Conservation (phyloP, 2,888 invertebrate species). For the Drosophila pseudotalamancana region DNA sequence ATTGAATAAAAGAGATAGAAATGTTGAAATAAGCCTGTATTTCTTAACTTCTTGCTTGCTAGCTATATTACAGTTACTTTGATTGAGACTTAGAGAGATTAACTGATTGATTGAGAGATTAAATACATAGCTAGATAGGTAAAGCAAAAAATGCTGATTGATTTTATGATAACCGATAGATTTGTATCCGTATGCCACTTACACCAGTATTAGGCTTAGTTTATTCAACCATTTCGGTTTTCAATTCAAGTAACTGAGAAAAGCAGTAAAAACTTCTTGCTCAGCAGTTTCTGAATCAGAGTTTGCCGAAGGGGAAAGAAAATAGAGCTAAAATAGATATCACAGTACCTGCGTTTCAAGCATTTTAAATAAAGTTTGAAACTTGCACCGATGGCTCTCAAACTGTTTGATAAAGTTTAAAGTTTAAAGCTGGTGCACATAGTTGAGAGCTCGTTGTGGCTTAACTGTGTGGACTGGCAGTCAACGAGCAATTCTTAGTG, state of each 20-base stretch:
- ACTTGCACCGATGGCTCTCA: background rate
- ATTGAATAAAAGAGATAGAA: no score
- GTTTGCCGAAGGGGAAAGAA: no score
- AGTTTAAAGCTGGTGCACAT: constrained; percentile 13
- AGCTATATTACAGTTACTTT: no score
- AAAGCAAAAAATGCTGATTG: no score
- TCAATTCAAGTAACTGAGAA: background rate
- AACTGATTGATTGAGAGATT: background rate
- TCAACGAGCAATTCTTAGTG: constrained; percentile 53
- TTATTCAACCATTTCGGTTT: background rate
- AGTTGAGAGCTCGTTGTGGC: background rate
- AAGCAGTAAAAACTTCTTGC: background rate
- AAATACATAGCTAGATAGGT: no score
- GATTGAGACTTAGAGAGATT: background rate
- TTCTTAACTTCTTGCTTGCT: no score
- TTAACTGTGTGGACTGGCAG: constrained; percentile 14
- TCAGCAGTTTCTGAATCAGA: background rate
- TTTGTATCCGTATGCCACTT: background rate
- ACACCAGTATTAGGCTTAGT: background rate
- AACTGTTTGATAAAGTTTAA: background rate
- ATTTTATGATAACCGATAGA: background rate
- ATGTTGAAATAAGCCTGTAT: no score
- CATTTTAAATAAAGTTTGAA: background rate
- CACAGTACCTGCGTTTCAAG: background rate
- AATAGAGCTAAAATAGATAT: background rate